Evolutionary conservation across 2,888 invertebrate genomes (phyloP).

Genomic region (Argyresthia albistria): DNA sequence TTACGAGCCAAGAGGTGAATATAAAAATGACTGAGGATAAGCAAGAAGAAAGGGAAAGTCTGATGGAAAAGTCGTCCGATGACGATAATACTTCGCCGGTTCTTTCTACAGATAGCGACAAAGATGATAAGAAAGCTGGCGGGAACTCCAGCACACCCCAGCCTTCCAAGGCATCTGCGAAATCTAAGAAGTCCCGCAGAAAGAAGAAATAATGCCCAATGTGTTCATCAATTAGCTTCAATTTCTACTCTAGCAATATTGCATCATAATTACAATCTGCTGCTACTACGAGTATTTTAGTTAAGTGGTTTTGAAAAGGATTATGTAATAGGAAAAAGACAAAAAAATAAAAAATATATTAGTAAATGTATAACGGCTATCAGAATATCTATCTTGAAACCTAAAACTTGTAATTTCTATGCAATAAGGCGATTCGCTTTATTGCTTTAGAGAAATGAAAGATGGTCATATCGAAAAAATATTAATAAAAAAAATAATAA

Average conservation of each 20-base stretch:
- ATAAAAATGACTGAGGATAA: slow-evolving; percentile 41
- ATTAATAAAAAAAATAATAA: slow-evolving; percentile 48
- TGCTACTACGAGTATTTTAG: slow-evolving; percentile 36
- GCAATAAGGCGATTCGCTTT: background rate
- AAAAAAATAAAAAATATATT: slow-evolving; percentile 23
- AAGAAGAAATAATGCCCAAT: slow-evolving; percentile 70
- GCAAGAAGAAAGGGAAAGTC: slow-evolving; percentile 34
- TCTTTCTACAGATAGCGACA: slow-evolving; percentile 71
- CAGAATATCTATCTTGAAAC: background rate
- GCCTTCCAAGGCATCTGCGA: slow-evolving; percentile 53
- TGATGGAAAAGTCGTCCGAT: slow-evolving; percentile 70
- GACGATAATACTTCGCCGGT: slow-evolving; percentile 67
- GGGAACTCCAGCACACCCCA: slow-evolving; percentile 43
- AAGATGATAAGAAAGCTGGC: slow-evolving; percentile 50
- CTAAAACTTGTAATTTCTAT: background rate
- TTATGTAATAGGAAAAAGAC: slow-evolving; percentile 44
- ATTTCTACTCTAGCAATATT: slow-evolving; percentile 3
- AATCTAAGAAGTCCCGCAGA: slow-evolving; percentile 72
- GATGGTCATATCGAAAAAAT: slow-evolving; percentile 24
- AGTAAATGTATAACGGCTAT: background rate
- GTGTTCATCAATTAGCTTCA: slow-evolving; percentile 18
- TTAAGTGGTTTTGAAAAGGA: slow-evolving; percentile 37
- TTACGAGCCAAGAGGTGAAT: slow-evolving; percentile 49
- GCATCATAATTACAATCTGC: slow-evolving; percentile 11
- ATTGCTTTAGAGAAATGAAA: background rate